Evolutionary conservation across 2,113 vertebrate genomes (phyloP), one percentile per base, ranked within the genome.

Genomic region (Callocephalon fimbriatum): DNA sequence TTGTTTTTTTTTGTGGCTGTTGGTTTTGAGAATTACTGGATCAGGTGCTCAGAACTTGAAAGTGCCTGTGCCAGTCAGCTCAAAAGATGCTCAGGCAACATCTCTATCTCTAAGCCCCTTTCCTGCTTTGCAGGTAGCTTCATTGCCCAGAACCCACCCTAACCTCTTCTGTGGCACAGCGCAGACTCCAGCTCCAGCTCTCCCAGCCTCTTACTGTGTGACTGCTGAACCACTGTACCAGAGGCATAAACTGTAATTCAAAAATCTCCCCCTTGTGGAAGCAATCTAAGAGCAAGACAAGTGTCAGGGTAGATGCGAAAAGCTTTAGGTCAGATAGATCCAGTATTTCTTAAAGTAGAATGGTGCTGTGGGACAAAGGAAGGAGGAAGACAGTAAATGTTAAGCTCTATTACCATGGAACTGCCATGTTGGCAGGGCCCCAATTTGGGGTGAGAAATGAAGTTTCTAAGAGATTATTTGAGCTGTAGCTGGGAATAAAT

Each of bases 141-240:
- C 22, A 22, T 12, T 50, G 31, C 10, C 23, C 51, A 38, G 56
- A 38, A 13, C 29, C 12, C 50, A 84, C 29, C 26, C 29, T 19
- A 61, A 70, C 29, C 31, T 63, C 38, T 54, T 0, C 35, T 65
- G 32, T 29, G 27, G 26, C 37, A 31, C 31, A 74, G 58, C 25
- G 15, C 8, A 20, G n/a, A 9, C 15, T 65, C 45, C 77, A 78
- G 37, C 81, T 87, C 22, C 75, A 35, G 65, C 12, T 67, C 18
- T 45, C n/a, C 32, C 40, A 27, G 12, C 14, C 32, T 62, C 8
- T 27, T 42, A 38, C 63, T 66, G 38, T 45, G 21, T 1, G 1
- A 2, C 25, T 14, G 10, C 25, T 56, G 58, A 53, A 45, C 17
- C 8, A 2, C n/a, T 0, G 0, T 25, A 22, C 42, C 14, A 27